A percentile compares a stretch with the other conserved stretches of the same genome.
Conservation (phyloP, 2,888 invertebrate species). For the Schizaphis graminum region DNA sequence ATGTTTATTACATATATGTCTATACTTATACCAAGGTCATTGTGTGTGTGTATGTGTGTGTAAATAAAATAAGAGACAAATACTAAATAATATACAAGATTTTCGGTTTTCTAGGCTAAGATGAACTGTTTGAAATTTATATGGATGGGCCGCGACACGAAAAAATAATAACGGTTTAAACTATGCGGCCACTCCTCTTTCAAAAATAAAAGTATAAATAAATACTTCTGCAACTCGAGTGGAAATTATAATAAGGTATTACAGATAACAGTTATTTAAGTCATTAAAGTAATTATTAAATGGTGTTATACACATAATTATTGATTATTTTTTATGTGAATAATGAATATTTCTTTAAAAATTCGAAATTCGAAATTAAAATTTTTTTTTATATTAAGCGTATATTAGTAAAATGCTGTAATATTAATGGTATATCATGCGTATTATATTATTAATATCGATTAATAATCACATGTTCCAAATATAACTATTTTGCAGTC, state of each 20-base stretch:
- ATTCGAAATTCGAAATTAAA: neutral
- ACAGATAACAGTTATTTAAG: neutral
- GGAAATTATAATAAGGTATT: constrained; percentile 25
- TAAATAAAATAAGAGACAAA: constrained; percentile 18
- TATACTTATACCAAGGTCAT: neutral
- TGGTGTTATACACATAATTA: neutral
- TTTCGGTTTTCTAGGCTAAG: constrained; percentile 1
- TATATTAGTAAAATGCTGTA: neutral
- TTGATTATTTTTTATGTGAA: neutral
- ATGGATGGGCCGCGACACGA: neutral
- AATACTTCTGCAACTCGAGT: neutral
- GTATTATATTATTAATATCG: neutral
- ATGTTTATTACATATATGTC: neutral
- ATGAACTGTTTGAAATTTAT: neutral
- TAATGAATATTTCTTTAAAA: neutral
- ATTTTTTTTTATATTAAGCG: neutral
- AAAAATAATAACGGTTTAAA: constrained; percentile 49
- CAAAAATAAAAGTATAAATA: constrained; percentile 4
- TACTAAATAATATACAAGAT: neutral
- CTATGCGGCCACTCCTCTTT: constrained; percentile 36
- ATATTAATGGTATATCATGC: neutral
- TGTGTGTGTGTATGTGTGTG: neutral
- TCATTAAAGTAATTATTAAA: neutral
- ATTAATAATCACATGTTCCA: neutral
- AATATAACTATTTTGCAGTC: neutral